A percentile compares a stretch with the other conserved stretches of the same genome.
Conservation (phyloP, 2,888 invertebrate species). For the Leucozona laternaria region DNA sequence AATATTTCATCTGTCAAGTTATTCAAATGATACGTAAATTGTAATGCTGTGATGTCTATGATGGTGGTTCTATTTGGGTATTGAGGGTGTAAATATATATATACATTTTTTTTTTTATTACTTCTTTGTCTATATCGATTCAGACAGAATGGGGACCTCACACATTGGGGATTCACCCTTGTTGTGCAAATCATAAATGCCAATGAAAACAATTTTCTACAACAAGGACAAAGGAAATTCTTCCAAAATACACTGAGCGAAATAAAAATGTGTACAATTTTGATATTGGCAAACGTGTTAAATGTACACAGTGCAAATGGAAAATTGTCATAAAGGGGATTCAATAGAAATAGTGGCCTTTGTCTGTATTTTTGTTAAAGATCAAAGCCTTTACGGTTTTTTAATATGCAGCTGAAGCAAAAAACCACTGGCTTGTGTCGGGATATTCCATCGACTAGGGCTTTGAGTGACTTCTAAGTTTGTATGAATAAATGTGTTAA, state of each 20-base stretch:
- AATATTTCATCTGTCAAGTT: slow-evolving; percentile 73
- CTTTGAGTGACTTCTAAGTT: too few species aligned
- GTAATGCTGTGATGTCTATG: slow-evolving; percentile 11
- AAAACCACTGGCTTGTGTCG: too few species aligned
- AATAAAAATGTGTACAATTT: too few species aligned
- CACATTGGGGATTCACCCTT: slow-evolving; percentile 1
- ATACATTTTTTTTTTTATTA: not conserved
- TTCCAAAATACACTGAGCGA: not conserved
- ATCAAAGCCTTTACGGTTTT: too few species aligned
- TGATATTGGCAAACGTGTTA: too few species aligned
- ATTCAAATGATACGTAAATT: slow-evolving; percentile 65
- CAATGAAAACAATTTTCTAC: slow-evolving; percentile 69
- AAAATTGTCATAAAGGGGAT: too few species aligned
- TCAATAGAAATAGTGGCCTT: too few species aligned
- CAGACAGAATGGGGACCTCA: slow-evolving; percentile 30
- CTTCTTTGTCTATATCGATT: slow-evolving; percentile 27
- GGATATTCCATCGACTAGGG: too few species aligned
- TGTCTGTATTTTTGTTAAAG: too few species aligned
- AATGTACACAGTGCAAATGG: too few species aligned
- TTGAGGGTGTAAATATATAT: not conserved
- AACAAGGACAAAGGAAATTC: slow-evolving; percentile 39
- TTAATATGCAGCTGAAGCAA: too few species aligned
- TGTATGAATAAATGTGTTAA: too few species aligned
- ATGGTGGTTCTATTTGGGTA: slow-evolving; percentile 7
- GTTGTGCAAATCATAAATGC: slow-evolving; percentile 66